A percentile compares a stretch with the other conserved stretches of the same genome.
Conservation (phyloP, 2,888 invertebrate genomes). For the Drosophila suboccidentalis region DNA sequence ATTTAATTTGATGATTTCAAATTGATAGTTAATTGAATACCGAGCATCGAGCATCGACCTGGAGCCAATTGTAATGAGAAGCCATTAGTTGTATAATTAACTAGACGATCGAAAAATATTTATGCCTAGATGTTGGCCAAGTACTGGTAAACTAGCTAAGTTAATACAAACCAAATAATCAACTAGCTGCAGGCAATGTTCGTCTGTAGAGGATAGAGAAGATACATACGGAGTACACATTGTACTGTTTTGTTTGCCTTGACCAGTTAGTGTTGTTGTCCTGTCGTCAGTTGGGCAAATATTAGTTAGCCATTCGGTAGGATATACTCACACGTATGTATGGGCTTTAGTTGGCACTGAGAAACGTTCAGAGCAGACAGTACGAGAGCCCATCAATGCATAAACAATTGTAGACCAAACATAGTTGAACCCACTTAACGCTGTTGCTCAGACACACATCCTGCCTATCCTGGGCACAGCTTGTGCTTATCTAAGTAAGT, state of each 20-base stretch:
- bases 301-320: constrained; percentile 58
- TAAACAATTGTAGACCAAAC: constrained; percentile 54
- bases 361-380: constrained; percentile 22
- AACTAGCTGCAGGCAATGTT: constrained; percentile 27
- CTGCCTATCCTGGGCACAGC: constrained; percentile 18
- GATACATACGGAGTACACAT: constrained; percentile 1
- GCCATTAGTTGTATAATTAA: constrained; percentile 28
- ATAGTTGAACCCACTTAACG: constrained; percentile 33
- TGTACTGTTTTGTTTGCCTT: constrained; percentile 30
- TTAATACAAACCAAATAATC: constrained; percentile 55
- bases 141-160: constrained; percentile 23
- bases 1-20: neutral
- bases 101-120: constrained; percentile 17
- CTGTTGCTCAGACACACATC: constrained; percentile 20
- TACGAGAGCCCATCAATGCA: constrained; percentile 52
- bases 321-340: neutral
- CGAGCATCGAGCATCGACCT: neutral
- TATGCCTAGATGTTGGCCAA: neutral
- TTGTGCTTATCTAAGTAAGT: constrained; percentile 74
- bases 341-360: constrained; percentile 16
- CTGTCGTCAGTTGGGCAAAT: constrained; percentile 58
- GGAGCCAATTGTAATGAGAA: constrained; percentile 17
- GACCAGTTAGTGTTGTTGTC: constrained; percentile 45
- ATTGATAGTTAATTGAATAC: neutral
- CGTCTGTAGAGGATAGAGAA: constrained; percentile 4